Evolutionary conservation across 2,888 invertebrate genomes (phyloP).

Genomic region (Cheilosia vulpina): DNA sequence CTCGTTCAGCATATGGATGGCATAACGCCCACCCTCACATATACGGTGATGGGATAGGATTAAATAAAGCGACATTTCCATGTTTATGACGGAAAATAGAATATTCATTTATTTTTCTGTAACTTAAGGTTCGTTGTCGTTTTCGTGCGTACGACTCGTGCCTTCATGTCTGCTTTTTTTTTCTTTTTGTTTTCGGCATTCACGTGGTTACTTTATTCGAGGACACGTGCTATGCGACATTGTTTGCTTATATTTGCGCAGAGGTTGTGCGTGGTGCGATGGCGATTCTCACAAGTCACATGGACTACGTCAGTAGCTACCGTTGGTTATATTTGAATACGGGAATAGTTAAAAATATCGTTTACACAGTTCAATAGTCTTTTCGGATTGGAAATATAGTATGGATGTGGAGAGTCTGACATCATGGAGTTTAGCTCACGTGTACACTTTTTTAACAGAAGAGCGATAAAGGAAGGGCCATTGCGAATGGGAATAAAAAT

Average conservation of each 20-base stretch:
- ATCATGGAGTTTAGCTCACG: background rate
- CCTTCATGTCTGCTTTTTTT: background rate
- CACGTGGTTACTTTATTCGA: conserved; percentile 43
- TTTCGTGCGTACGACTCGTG: conserved; percentile 32
- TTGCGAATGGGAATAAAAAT: too few species aligned
- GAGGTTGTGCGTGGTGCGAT: conserved; percentile 4
- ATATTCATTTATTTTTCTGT: conserved; percentile 1
- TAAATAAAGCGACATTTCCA: conserved; percentile 22
- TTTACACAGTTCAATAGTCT: background rate
- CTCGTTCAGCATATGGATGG: conserved; percentile 32
- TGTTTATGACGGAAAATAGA: conserved; percentile 9
- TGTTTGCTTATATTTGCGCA: conserved; percentile 20
- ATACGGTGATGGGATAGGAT: conserved; percentile 1
- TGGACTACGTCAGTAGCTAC: conserved; percentile 6
- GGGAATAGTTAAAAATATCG: conserved; percentile 2
- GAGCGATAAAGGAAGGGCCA: too few species aligned
- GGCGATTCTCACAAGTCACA: background rate
- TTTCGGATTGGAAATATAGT: background rate
- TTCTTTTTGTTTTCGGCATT: conserved; percentile 24
- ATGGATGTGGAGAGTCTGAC: background rate
- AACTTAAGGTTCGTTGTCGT: conserved; percentile 8
- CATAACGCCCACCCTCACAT: conserved; percentile 9
- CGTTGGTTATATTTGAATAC: background rate
- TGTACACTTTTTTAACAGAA: background rate
- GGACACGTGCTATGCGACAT: conserved; percentile 43